Percentiles rank a stretch among this genome's conserved stretches.
Conservation (phyloP, 2,113 vertebrate species). For the Daubentonia madagascariensis region DNA sequence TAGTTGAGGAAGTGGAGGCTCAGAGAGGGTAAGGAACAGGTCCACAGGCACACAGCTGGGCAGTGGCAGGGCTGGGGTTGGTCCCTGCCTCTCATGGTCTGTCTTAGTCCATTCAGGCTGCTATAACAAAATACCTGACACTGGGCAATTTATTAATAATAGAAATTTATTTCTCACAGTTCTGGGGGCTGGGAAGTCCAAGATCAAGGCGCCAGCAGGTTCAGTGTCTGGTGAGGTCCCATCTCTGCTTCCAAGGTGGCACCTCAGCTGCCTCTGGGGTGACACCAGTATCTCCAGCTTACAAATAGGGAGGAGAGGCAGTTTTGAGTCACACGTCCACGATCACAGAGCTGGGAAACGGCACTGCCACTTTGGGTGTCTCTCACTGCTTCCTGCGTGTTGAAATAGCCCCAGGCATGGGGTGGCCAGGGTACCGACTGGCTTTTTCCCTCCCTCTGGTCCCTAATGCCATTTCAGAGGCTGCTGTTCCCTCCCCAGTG, state of each 20-base stretch:
- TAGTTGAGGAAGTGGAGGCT: neutral
- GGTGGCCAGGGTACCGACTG: neutral
- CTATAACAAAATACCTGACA: neutral
- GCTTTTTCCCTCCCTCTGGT: neutral
- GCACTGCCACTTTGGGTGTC: rapidly evolving
- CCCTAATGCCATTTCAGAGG: neutral
- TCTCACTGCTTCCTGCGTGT: neutral
- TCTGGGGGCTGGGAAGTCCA: neutral
- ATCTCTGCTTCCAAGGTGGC: neutral
- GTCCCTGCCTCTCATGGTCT: neutral
- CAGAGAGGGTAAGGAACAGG: neutral
- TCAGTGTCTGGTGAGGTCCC: neutral
- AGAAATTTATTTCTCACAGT: neutral
- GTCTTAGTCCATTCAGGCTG: neutral
- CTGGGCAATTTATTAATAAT: neutral
- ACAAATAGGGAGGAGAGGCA: neutral
- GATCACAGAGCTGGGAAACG: neutral
- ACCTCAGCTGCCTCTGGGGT: too few species aligned
- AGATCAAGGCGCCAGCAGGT: neutral
- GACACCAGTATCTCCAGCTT: neutral
- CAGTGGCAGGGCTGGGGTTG: neutral
- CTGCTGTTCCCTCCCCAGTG: neutral
- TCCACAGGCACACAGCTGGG: neutral
- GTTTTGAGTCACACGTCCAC: rapidly evolving
- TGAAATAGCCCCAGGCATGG: rapidly evolving